Evolutionary conservation across 30 jellyfish, hydroid and myxozoan genomes (phyloP), one percentile per base, ranked within the genome.

Genomic region (Aurelia aurita): DNA sequence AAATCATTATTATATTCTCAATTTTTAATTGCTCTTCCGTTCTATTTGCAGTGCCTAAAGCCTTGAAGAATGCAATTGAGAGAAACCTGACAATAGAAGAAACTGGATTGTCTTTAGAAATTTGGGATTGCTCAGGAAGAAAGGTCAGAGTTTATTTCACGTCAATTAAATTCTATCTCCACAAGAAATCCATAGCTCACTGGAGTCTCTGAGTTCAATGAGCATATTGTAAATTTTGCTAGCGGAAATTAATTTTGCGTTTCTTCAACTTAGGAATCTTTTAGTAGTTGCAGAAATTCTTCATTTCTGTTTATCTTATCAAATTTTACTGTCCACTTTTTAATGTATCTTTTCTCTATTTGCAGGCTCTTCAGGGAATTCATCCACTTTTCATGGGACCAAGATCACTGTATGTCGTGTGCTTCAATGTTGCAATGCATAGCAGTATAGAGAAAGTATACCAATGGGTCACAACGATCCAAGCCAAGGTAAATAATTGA

Each of bases 401-500:
- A 22, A 60, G 97, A 20, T 72, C 89, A 7, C 45, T 92, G 39
- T 92, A 76, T 59, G 85, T 92, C 34, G 91, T 86, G 13, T 62
- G 91, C 67, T 92, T 92, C 89, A 92, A 92, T 58, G 80, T 82
- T 8, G 63, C 97, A 21, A 70, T 92, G 87, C 91, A 86, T 69
- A 92, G 86, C 89, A 86, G 92, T 49, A 77, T 81, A 64, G 95
- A 84, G 39, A 70, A 75, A 44, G 90, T 92, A 0, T 75, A 85
- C 46, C 83, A 87, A 45, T 84, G 92, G 92, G 88, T 92, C 51
- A 69, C 63, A 27, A 86, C 90, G 29, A 79, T 92, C n/a, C 98
- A 92, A 57, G 97, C 97, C 23, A 92, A 92, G 98, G 98, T 92
- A n/a, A n/a, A n/a, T n/a, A n/a, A n/a, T n/a, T n/a, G n/a, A n/a